Base-by-base conservation (phyloP, 2,113 vertebrate genomes). In the human (Homo sapiens) region DNA sequence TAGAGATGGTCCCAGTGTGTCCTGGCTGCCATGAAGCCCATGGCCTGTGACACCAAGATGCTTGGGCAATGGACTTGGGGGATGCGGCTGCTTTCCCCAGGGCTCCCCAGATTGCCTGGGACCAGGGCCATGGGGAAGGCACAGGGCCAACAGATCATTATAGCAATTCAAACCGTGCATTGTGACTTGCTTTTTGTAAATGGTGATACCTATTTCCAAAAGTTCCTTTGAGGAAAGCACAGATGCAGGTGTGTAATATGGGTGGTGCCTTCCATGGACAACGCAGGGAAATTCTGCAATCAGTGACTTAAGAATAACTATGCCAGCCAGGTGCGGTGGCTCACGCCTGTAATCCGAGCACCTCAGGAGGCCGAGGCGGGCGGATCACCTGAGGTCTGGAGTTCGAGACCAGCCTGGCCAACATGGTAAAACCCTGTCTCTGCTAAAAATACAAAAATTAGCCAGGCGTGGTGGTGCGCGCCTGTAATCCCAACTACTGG, bases 141-240 rank as follows among this genome's bases (percentile, higher is more conserved):
- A 3, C 23, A 6, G 23, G 35, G 35, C 66, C 3, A 0, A 3
- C 40, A 0, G 45, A 13, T 3, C 2, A 0, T 11, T 0, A 13
- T 3, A 7, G 13, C 22, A 0, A 0, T 35, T 27, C 11, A 50
- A 5, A 30, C n/a, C 55, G 18, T 10, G 25, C 2, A 3, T 0
- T 20, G 27, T 0, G 3, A 10, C 61, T 35, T 55, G 17, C 43
- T 84, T 38, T 86, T 7, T 7, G 4, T 22, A 35, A 43, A 45
- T 0, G 43, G 23, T 0, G 5, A 35, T 6, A 1, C 5, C 27
- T 14, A 0, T 20, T 25, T 79, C 30, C 20, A 5, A 68, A 30
- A 4, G 5, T 17, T n/a, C 0, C 1, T 50, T 2, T 16, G 32
- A 32, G 35, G 27, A 23, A 18, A 81, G 22, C 16, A 14, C 38